These are phyloP conservation scores for Limnephilus lunatus DNA, from an alignment of 2,888 invertebrate genomes.

Conservation along the genomic window DNA sequence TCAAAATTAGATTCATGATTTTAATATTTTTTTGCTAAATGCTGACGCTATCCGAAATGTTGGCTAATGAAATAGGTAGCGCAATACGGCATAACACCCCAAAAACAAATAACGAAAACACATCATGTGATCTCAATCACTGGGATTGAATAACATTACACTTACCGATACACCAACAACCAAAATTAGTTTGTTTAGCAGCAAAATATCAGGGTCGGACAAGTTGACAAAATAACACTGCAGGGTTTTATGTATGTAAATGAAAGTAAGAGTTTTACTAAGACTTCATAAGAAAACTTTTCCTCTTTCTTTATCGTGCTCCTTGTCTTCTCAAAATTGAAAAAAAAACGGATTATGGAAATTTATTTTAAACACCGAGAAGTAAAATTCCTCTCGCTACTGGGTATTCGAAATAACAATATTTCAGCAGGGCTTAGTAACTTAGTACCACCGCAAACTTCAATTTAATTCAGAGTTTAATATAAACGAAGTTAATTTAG, in stretches of 20 bases:
- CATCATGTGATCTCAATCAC: no score
- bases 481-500: constrained; percentile 29
- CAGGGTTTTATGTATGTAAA: not conserved
- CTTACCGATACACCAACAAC: no score
- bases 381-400: not conserved
- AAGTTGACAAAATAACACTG: not conserved
- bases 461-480: constrained; percentile 6
- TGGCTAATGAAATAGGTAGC: no score
- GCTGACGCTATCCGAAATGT: no score
- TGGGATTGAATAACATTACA: no score
- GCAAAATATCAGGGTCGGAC: not conserved
- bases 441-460: not conserved
- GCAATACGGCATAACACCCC: no score
- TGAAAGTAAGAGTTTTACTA: not conserved
- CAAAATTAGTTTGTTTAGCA: not conserved
- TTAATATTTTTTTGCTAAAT: no score
- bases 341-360: not conserved
- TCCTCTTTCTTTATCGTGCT: not conserved
- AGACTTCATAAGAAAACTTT: not conserved
- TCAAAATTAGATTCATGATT: no score
- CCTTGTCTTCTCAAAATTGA: not conserved
- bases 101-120: no score
- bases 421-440: not conserved
- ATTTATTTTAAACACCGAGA: not conserved
- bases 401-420: not conserved